Evolutionary conservation across 2,113 vertebrate species (phyloP), one percentile per base, ranked within the genome.

Genomic region (Tetrax tetrax): DNA sequence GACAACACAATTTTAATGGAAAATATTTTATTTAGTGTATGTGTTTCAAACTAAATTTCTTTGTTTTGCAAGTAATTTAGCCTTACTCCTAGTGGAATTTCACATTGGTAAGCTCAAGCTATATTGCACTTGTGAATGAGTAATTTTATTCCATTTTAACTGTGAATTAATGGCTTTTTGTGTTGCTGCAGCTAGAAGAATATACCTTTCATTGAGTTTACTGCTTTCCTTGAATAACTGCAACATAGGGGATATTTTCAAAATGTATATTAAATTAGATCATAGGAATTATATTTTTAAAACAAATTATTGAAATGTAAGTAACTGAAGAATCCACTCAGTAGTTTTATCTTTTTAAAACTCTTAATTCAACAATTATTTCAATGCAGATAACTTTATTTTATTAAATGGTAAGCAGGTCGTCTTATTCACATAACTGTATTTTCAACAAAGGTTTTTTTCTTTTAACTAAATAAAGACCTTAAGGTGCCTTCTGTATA

Each of bases 131-230:
- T 91, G 31, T 91, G 65, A 92, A 93, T 88, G 75, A 94, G 53
- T 76, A 90, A 86, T 81, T 68, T 61, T 95, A 77, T 84, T 96
- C 43, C 85, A 43, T 86, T 86, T 33, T 78, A 82, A 96, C 94
- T 95, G 92, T 95, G 94, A 97, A 95, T 89, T 93, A 85, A 87
- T 93, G 68, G 89, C 78, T 92, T 92, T 94, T 77, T 95, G 15
- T 95, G 61, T 87, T 95, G 87, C 81, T 86, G 87, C 89, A 95
- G 50, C 59, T 96, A 76, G 74, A 88, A 91, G 20, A 95, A 56
- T 84, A 87, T 71, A 68, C 60, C 65, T 91, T 95, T 87, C 79
- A 31, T 33, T 76, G 70, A 88, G 86, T 95, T 92, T 95, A 95
- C 83, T 65, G 63, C 94, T 91, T 95, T 93, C 27, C 24, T 94